phyloP scores from a whole-genome alignment of 2,797 vertebrate species.

The Macroramphosus scolopax region DNA sequence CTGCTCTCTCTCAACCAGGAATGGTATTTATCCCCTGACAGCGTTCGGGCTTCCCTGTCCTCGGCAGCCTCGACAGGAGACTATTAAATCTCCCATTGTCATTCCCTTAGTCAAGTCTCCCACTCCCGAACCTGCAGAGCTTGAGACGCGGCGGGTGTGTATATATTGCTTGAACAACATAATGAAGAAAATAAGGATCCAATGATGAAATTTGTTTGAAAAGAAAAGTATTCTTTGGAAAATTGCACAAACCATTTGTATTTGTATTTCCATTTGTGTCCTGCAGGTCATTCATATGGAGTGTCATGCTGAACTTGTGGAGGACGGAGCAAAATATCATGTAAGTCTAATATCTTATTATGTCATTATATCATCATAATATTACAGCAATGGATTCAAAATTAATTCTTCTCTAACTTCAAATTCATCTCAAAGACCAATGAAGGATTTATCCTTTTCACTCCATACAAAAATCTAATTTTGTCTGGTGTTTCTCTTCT shows the following conservation, averaged over 20 bases:
- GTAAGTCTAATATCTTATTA: conserved; percentile 72
- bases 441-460: no score
- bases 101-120: conserved; percentile 94
- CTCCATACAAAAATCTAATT: no score
- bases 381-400: no score
- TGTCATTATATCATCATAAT: not conserved
- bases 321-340: conserved; percentile 93
- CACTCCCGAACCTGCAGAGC: conserved; percentile 93
- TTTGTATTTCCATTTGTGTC: not conserved
- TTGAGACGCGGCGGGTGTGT: conserved; percentile 93
- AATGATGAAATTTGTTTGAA: no score
- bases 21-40: conserved; percentile 95
- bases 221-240: no score
- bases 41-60: conserved; percentile 91
- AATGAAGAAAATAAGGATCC: no score
- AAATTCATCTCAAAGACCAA: no score
- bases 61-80: conserved; percentile 93
- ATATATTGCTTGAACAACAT: no score
- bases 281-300: conserved; percentile 96
- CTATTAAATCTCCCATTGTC: conserved; percentile 92
- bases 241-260: no score
- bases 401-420: no score
- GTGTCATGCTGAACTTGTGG: conserved; percentile 96
- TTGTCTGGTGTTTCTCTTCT: not conserved
- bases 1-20: conserved; percentile 71